Percentiles rank a stretch among this genome's conserved stretches.
Evolutionary conservation across 2,797 vertebrate species (phyloP).

Genomic region (Enteromius afrohamiltoni): DNA sequence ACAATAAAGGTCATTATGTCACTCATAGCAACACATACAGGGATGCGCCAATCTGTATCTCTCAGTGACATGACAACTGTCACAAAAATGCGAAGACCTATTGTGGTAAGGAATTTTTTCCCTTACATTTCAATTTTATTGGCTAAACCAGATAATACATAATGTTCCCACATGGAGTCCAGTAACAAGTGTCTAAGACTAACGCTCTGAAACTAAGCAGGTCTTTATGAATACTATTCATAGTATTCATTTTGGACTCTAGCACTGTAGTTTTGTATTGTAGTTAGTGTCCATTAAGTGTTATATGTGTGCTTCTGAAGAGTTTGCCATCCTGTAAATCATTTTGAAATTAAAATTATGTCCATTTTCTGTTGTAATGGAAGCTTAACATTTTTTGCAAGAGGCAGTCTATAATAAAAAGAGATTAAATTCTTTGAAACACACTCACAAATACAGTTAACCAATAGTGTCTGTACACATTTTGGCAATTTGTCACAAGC

Average conservation of each 20-base stretch:
- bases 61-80: not conserved
- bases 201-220: not conserved
- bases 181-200: not conserved
- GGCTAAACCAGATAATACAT: not conserved
- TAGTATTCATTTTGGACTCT: not conserved
- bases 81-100: not conserved
- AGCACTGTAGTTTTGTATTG: not conserved
- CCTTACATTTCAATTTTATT: not conserved
- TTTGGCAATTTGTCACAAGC: slow-evolving; percentile 2
- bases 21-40: not conserved
- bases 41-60: not conserved
- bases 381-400: not conserved
- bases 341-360: not conserved
- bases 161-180: not conserved
- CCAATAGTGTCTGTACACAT: not conserved
- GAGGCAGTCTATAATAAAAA: not conserved
- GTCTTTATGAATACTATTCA: not conserved
- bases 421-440: not conserved
- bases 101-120: not conserved
- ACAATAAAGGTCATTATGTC: not conserved
- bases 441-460: not conserved
- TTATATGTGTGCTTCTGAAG: not conserved
- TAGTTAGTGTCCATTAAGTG: not conserved
- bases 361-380: not conserved
- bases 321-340: not conserved